Base-by-base conservation (phyloP, 2,113 vertebrate species). In the Ciconia maguari region DNA sequence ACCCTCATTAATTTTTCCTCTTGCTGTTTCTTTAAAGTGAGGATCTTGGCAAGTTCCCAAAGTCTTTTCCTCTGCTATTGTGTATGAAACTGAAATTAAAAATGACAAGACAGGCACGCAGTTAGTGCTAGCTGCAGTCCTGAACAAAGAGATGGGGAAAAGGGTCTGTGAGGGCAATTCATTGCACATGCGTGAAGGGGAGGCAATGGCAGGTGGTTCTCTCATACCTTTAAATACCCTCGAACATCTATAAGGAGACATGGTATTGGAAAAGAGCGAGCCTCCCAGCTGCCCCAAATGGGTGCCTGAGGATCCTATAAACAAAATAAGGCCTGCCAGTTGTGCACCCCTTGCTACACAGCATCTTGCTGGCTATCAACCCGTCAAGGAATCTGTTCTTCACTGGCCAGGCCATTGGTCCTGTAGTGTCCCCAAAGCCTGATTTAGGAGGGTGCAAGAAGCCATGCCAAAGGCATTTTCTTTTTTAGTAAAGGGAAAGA, bases 1-100 rank as follows among this genome's bases (percentile, higher is more conserved):
- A 94, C 62, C 30, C 66, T 92, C 79, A 80, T 96, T 95, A 94
- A 88, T 74, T 93, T 94, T 91, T 94, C 77, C 77, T 82, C 21
- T 64, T 91, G 49, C 68, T 91, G 15, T 66, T 96, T 25, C 61
- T 95, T 94, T 94, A 94, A 94, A 92, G 81, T 76, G 42, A 91
- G 54, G 21, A 78, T 89, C 48, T 84, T 96, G 91, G 83, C 77
- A 89, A 55, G 49, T 77, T 95, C 77, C 77, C 91, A 94, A 70
- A 80, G 68, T 38, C 29, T 89, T 87, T 94, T 76, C 30, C 44
- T 84, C 48, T 85, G 72, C 74, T 46, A 46, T 29, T 91, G 44
- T 92, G 41, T 94, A 48, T 2, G 10, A 84, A 92, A 72, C 44
- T 82, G 57, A 93, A 95, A 96, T 84, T 52, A 72, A 95, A 96